Percentiles rank a stretch among this genome's conserved stretches.
These are phyloP conservation scores for Phycodurus eques DNA, from an alignment of 2,113 vertebrate genomes.

Conservation along the genomic window DNA sequence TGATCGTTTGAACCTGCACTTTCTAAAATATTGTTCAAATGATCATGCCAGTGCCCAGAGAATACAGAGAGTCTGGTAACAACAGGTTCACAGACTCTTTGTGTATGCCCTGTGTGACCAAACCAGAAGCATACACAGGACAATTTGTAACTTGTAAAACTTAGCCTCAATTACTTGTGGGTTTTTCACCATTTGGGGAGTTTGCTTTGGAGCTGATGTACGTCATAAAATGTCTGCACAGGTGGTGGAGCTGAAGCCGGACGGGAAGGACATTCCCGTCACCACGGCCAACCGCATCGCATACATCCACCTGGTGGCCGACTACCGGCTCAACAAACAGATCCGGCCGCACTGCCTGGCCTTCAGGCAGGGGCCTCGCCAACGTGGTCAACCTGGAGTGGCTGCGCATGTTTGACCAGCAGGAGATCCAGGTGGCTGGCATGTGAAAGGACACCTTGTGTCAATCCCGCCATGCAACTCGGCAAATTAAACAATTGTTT, in stretches of 20 bases:
- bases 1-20: too few species aligned
- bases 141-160: too few species aligned
- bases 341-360: conserved; percentile 93
- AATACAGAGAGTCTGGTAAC: too few species aligned
- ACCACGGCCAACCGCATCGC: conserved; percentile 92
- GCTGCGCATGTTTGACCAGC: conserved; percentile 98
- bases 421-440: conserved; percentile 90
- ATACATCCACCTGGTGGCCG: conserved; percentile 92
- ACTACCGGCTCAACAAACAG: conserved; percentile 94
- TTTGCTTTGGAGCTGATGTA: neutral
- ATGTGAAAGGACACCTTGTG: neutral
- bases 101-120: too few species aligned
- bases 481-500: neutral
- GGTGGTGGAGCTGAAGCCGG: conserved; percentile 91
- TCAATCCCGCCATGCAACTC: neutral
- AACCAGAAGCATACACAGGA: too few species aligned
- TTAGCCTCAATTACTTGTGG: too few species aligned
- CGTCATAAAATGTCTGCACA: conserved; percentile 38
- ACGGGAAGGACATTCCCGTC: conserved; percentile 95
- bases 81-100: too few species aligned
- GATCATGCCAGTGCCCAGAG: too few species aligned
- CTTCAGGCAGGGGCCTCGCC: conserved; percentile 92
- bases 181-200: too few species aligned
- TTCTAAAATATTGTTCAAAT: too few species aligned
- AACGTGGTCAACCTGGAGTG: conserved; percentile 96